Evolutionary conservation across 1,140 invertebrate genomes (phyloP), one percentile per base, ranked within the genome.

Genomic region (Lasaia peninsularis): DNA sequence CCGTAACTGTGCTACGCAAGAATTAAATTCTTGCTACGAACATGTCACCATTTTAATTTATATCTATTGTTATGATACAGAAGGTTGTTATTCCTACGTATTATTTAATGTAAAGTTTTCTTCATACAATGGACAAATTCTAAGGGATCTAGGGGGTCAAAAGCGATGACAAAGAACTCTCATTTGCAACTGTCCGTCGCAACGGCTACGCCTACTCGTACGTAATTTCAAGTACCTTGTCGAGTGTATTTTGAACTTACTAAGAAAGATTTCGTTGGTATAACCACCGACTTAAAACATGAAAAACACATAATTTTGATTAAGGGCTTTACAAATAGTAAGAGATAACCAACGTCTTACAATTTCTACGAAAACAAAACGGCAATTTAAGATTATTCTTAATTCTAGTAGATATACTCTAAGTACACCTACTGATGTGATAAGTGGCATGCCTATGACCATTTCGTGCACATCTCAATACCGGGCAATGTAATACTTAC

Each of bases 141-240:
- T 51, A n/a, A 33, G 55, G 56, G 59, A 51, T 40, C 51, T 51
- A 52, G 33, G 63, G 63, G 61, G 56, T 56, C 54, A 61, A 58
- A 63, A 48, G 40, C 40, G 40, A 53, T 71, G 73, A 78, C 71
- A 75, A 75, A 78, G 68, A 65, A 65, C 63, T 21, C 50, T 72
- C 75, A 80, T 80, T 80, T 80, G 69, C 65, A 71, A 80, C 68
- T 77, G 77, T 80, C 77, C 48, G 21, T 2, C 11, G 51, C 77
- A 80, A 63, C 31, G 52, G 52, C 34, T 61, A 67, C 70, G 64
- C 73, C 69, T 52, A 48, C 40, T 21, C 24, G 31, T 58, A 51
- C 44, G 34, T 58, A 52, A 51, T 58, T 50, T 58, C 50, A 11
- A 48, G 18, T 48, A 48, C 18, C 16, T 48, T 18, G 16, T 20